Evolutionary conservation across 2,888 invertebrate genomes (phyloP), one percentile per base, ranked within the genome.

Genomic region (Litoditis marina): DNA sequence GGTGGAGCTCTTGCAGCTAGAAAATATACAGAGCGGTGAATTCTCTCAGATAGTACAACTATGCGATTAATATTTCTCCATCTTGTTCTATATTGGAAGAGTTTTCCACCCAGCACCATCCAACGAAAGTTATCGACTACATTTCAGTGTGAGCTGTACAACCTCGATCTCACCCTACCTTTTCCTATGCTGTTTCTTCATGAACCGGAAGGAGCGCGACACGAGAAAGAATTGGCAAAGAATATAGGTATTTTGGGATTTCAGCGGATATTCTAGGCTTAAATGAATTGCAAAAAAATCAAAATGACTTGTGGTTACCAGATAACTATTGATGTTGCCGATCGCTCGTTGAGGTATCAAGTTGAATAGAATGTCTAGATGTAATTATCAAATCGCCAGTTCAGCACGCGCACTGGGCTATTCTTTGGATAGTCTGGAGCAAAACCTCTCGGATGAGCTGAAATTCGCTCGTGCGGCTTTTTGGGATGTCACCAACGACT

Each of bases 181-280:
- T 71, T 63, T 47, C 72, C 76, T 16, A 66, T 68, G 42, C 58
- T 76, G 22, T 72, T 68, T 39, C 61, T 76, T 3, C 63, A 63
- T 30, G 59, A 71, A 44, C 71, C 73, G 11, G 73, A 73, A 36
- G 72, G 67, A 44, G 25, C 57, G n/a, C 52, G 65, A 25, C 46
- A 60, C n/a, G 78, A 81, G 51, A 71, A 71, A 47, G 70, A 78
- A 39, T n/a, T 81, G 31, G 68, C 62, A 44, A 60, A 64, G 27
- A 65, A 71, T 51, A 78, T 81, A 30, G 73, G 78, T 73, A 46
- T n/a, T n/a, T n/a, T n/a, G n/a, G n/a, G n/a, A n/a, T n/a, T n/a
- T n/a, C n/a, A n/a, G n/a, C n/a, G n/a, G n/a, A n/a, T n/a, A n/a
- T n/a, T n/a, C n/a, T n/a, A n/a, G n/a, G n/a, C n/a, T n/a, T n/a